Evolutionary conservation across 2,888 invertebrate genomes (phyloP), one percentile per base, ranked within the genome.

Genomic region (Unio delphinus): DNA sequence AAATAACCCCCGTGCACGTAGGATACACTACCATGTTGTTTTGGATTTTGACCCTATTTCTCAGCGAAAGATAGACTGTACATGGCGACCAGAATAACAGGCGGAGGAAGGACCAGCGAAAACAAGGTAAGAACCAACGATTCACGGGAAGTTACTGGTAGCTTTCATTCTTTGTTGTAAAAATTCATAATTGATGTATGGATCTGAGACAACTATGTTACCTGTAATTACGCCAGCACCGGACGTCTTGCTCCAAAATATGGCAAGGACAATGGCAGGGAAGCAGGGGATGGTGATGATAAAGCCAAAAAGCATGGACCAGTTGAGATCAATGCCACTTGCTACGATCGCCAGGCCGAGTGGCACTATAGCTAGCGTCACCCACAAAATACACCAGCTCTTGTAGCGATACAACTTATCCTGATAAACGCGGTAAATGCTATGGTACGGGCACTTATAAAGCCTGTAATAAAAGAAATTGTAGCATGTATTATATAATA

Each of bases 381-480:
- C 84, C 82, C 84, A 83, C 54, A 88, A 74, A 65, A 88, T 86
- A 68, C 85, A 86, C 88, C 88, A 88, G 64, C 83, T 86, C 74
- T 88, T 88, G 72, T 84, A 80, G 45, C 68, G 70, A 28, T 84
- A 71, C 72, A 88, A 73, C 6, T 73, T 68, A 64, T 85, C 82
- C 68, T 83, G 83, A 65, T 86, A 86, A 7, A 74, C 70, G 23
- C 83, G 67, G 71, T 80, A 86, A 4, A 62, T 34, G 20, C 80
- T 79, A 58, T 86, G 85, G 28, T 72, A 70, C 11, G 64, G 56
- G 68, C 85, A 86, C 1, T 64, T 69, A 67, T 76, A 81, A 18
- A 68, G 75, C 23, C 68, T 72, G 69, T 3, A 58, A 68, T 26
- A 28, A 2, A 45, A 11, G 23, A 15, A 45, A 45, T 15, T 45